Evolutionary conservation across 2,113 vertebrate genomes (phyloP).

Genomic region (Ceyx cyanopectus): DNA sequence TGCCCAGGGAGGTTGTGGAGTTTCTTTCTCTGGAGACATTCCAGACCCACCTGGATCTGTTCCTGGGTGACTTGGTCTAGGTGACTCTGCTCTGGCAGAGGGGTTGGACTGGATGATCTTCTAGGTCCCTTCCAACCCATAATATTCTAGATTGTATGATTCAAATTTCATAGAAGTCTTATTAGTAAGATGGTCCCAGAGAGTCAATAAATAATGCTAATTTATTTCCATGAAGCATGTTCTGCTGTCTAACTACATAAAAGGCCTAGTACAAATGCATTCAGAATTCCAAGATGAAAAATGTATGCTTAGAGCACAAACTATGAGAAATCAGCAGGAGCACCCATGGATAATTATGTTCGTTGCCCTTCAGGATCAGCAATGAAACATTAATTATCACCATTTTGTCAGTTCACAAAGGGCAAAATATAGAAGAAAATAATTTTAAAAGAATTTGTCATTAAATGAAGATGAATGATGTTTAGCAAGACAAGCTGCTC

Average conservation of each 20-base stretch:
- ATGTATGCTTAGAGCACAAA: slow-evolving; percentile 18
- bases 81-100: too few species aligned
- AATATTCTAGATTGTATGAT: too few species aligned
- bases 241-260: background rate
- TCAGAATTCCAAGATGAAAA: slow-evolving; percentile 8
- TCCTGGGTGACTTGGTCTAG: too few species aligned
- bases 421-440: slow-evolving; percentile 12
- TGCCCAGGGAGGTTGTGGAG: too few species aligned
- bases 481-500: background rate
- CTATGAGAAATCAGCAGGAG: background rate
- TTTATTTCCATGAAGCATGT: slow-evolving; percentile 20
- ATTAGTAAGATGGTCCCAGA: background rate
- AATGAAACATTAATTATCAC: slow-evolving; percentile 3
- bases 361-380: slow-evolving; percentile 13
- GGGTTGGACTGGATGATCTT: too few species aligned
- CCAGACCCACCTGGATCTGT: too few species aligned
- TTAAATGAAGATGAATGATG: slow-evolving; percentile 1
- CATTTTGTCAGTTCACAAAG: slow-evolving; percentile 36
- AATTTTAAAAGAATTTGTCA: background rate
- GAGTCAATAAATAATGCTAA: slow-evolving; percentile 1
- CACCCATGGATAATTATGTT: background rate
- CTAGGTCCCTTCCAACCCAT: too few species aligned
- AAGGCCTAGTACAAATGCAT: background rate
- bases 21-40: too few species aligned
- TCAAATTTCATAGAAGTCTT: background rate